Evolutionary conservation across 2,888 invertebrate species (phyloP), one percentile per base, ranked within the genome.

Genomic region (Melinaea marsaeus): DNA sequence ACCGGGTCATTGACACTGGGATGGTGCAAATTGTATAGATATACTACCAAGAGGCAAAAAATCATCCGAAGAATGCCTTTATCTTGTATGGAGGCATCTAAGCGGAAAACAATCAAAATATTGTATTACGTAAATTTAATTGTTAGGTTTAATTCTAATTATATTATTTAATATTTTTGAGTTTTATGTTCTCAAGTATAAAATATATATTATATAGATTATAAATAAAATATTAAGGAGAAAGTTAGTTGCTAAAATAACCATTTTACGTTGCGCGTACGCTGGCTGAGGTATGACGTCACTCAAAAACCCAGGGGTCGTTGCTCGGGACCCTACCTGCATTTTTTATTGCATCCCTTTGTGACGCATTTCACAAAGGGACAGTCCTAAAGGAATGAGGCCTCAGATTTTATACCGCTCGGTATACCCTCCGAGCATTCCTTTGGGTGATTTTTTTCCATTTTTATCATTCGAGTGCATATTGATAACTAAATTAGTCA

Each of bases 1-100:
- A 76, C 78, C 79, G 83, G 90, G 87, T 89, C 88, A 85, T 79
- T 75, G 90, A 88, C 88, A 79, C 79, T 76, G 70, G 65, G 75
- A 72, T 75, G 79, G 85, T 86, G 90, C 89, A 86, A 90, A 90
- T 87, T 90, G 85, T 86, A 84, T 80, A 84, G 82, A 82, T 81
- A 88, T 83, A 88, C 83, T 83, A 83, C 75, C 79, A 74, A 77
- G 81, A 80, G 80, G 84, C 82, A 85, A 87, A 88, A 84, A 88
- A 84, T 76, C 78, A 77, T 75, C 82, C 80, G 80, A 81, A 75
- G 75, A 74, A 77, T 79, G 79, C 79, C 78, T 75, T 75, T 75
- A 79, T 79, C 78, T 76, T 77, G 78, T 57, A 45, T 45, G 32
- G 51, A 22, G 13, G 32, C 32, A 6, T 7, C 9, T 32, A 32